Evolutionary conservation across 1,140 invertebrate species (phyloP).

Genomic region (Bombyx mandarina): DNA sequence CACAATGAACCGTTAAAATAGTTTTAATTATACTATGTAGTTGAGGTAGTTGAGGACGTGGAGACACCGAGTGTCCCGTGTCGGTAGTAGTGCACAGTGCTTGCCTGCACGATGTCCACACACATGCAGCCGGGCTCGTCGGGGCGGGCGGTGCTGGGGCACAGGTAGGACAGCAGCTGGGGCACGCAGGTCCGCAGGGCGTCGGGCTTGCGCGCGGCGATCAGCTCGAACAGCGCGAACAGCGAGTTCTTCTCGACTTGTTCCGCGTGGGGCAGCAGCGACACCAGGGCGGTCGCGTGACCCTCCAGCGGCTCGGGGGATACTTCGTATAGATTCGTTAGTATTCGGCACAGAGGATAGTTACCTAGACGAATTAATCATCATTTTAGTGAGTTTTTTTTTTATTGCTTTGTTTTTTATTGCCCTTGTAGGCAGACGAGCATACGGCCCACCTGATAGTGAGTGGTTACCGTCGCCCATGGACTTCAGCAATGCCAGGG

Average conservation of each 20-base stretch:
- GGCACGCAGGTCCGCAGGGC: slow-evolving; percentile 84
- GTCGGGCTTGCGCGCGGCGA: slow-evolving; percentile 84
- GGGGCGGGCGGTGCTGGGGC: slow-evolving; percentile 40
- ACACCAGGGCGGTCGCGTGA: slow-evolving; percentile 85
- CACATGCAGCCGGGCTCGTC: slow-evolving; percentile 60
- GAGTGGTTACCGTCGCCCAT: too few species aligned
- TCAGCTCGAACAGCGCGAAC: slow-evolving; percentile 83
- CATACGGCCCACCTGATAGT: too few species aligned
- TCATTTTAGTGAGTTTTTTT: too few species aligned
- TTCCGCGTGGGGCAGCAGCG: slow-evolving; percentile 85
- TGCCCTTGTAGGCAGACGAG: too few species aligned
- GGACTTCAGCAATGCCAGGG: too few species aligned
- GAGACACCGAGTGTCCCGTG: too few species aligned
- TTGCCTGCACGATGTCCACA: slow-evolving; percentile 74
- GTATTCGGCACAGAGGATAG: slow-evolving; percentile 85
- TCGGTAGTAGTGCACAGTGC: slow-evolving; percentile 3
- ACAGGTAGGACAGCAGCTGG: slow-evolving; percentile 81
- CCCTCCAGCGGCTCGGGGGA: slow-evolving; percentile 88
- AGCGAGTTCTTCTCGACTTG: slow-evolving; percentile 86
- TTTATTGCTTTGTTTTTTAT: too few species aligned
- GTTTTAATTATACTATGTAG: background rate
- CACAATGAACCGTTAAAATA: background rate
- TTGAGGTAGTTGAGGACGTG: too few species aligned
- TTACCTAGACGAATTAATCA: slow-evolving; percentile 74
- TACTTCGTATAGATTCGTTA: slow-evolving; percentile 90